Conservation (phyloP, 2,113 vertebrate genomes). For the rabbit (Oryctolagus cuniculus) region DNA sequence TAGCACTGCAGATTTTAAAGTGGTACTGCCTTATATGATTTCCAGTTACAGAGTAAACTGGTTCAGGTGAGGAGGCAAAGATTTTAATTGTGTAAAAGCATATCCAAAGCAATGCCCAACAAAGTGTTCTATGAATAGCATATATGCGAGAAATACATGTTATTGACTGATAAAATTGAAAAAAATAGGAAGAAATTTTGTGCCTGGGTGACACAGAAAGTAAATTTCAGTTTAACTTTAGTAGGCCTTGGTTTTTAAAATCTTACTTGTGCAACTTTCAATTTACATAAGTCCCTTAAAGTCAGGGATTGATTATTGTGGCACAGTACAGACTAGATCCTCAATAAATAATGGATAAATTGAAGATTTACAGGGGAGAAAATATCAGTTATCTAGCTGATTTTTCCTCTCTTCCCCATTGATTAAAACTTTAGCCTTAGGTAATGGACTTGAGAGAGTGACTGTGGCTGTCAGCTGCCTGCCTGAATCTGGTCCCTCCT, state of each 20-base stretch:
- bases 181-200: constrained; percentile 15
- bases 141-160: neutral
- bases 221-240: constrained; percentile 23
- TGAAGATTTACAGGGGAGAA: neutral
- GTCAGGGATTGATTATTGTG: neutral
- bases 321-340: neutral
- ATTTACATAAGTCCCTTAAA: neutral
- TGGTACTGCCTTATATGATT: neutral
- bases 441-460: neutral
- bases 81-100: neutral
- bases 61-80: neutral
- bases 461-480: neutral
- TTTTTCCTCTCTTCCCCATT: neutral
- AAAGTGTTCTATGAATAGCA: neutral
- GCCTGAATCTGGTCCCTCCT: neutral
- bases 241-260: neutral
- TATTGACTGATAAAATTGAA: neutral
- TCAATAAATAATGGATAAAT: neutral
- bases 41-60: neutral
- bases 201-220: neutral
- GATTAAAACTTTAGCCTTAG: neutral
- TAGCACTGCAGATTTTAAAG: constrained; percentile 22
- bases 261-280: neutral
- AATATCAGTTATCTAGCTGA: neutral
- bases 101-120: neutral